Base-by-base conservation (phyloP, 1,140 invertebrate species). In the Tribolium castaneum region DNA sequence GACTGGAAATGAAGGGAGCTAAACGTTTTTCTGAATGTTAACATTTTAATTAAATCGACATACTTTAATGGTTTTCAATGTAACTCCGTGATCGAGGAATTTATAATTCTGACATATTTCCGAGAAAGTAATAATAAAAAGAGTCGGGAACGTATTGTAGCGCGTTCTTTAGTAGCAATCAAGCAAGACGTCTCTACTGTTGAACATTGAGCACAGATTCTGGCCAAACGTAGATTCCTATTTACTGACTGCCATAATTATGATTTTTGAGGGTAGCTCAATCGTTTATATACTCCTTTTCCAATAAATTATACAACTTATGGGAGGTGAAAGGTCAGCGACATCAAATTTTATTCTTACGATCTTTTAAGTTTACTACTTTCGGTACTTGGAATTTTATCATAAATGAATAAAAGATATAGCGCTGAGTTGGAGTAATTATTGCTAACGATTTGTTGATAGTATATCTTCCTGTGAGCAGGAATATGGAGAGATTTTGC, bases 151-250 rank as follows among this genome's bases (percentile, higher is more conserved):
- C 66, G 22, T 30, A 30, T 56, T 76, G 72, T 79, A 34, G 12
- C 52, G 77, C 78, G 78, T 79, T 80, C 78, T 77, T 74, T 56
- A 54, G 70, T 77, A 80, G 75, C 78, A 80, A 45, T 70, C 52
- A 80, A 80, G 75, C 78, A 80, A 77, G 66, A 79, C 78, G 70
- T 12, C 9, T n/a, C 1, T n/a, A 6, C 16, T 6, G 19, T 19
- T 72, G 35, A 51, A 72, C 16, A 72, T 72, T 49, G n/a, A 72
- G 22, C 34, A 4, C 19, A 25, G 45, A 50, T 51, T 72, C 39
- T 45, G 45, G 39, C 14, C 14, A 72, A 51, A 72, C 70, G 13
- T 30, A 30, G 25, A 30, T 30, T 4, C 0, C 5, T 30, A 30
- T 30, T 30, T 30, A 30, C 25, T 30, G 3, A 30, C 5, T 30